Conservation (phyloP, 1,140 invertebrate species). For the Scaptodrosophila lebanonensis region DNA sequence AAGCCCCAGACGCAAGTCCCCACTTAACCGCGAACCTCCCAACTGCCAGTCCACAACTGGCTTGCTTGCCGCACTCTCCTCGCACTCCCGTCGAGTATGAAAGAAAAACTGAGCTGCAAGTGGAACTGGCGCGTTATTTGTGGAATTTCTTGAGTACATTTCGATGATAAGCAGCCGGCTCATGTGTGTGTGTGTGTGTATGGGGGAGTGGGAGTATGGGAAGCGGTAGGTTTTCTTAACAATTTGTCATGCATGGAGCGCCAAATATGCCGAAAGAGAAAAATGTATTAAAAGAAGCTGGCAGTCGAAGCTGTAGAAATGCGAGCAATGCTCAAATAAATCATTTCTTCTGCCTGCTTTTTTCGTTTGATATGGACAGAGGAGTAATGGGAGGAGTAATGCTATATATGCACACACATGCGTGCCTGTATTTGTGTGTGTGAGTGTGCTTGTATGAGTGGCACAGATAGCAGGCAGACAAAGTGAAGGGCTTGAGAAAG, state of each 20-base stretch:
- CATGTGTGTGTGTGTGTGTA: constrained; percentile 2
- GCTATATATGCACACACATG: constrained; percentile 6
- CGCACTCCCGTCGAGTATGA: constrained; percentile 8
- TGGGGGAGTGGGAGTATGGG: not conserved
- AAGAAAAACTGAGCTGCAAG: constrained; percentile 28
- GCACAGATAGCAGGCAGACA: constrained; percentile 21
- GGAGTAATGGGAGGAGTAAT: no score
- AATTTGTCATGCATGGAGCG: constrained; percentile 74
- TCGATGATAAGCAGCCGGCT: constrained; percentile 60
- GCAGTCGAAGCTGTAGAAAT: constrained; percentile 59
- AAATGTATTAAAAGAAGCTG: constrained; percentile 69
- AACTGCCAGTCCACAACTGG: not conserved
- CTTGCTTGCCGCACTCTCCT: not conserved
- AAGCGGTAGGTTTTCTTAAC: constrained; percentile 63
- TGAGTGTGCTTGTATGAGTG: not conserved
- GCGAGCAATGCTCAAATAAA: constrained; percentile 66
- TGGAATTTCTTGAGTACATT: constrained; percentile 72
- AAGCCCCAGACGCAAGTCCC: not conserved
- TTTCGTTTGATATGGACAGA: no score
- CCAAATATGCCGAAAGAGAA: constrained; percentile 73
- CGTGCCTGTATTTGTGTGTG: constrained; percentile 9
- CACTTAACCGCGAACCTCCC: not conserved
- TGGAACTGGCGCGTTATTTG: constrained; percentile 62
- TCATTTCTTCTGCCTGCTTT: constrained; percentile 64
- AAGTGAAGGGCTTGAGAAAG: not conserved